These are phyloP conservation scores for Trematocara caparti DNA, from an alignment of 2,797 vertebrate species.

Conservation along the genomic window DNA sequence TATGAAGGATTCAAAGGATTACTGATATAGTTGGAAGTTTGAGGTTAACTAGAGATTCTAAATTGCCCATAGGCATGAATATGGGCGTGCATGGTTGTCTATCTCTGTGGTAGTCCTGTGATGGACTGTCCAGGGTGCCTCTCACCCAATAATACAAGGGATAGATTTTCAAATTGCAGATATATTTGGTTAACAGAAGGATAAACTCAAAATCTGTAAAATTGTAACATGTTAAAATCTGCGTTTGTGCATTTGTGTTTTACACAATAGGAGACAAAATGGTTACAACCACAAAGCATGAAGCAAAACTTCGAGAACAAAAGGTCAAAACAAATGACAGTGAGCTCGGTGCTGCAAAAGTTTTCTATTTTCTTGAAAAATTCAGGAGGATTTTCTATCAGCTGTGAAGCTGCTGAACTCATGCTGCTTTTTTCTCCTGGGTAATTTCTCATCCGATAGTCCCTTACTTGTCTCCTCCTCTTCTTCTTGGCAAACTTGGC, in stretches of 20 bases:
- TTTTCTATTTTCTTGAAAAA: constrained; percentile 46
- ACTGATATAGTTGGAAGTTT: background rate
- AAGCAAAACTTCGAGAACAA: background rate
- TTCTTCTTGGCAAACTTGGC: constrained; percentile 34
- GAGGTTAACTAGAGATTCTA: background rate
- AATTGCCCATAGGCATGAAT: background rate
- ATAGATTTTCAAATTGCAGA: background rate
- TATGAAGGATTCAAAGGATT: background rate
- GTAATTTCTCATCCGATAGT: constrained; percentile 69
- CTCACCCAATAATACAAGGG: background rate
- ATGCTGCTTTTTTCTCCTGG: constrained; percentile 46
- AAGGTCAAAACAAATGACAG: background rate
- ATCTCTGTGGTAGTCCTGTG: background rate
- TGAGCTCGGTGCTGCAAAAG: constrained; percentile 11
- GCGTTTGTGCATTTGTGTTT: background rate
- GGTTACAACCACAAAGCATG: background rate
- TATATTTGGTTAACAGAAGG: background rate
- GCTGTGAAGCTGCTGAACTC: constrained; percentile 58
- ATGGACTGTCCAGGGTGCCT: background rate
- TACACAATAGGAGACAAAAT: background rate
- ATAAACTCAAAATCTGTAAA: background rate
- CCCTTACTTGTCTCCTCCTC: constrained; percentile 47
- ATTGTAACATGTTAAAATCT: background rate
- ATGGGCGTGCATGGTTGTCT: background rate
- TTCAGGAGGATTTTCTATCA: constrained; percentile 64